Conservation (phyloP, 2,113 vertebrate genomes). For the Sturnira hondurensis region DNA sequence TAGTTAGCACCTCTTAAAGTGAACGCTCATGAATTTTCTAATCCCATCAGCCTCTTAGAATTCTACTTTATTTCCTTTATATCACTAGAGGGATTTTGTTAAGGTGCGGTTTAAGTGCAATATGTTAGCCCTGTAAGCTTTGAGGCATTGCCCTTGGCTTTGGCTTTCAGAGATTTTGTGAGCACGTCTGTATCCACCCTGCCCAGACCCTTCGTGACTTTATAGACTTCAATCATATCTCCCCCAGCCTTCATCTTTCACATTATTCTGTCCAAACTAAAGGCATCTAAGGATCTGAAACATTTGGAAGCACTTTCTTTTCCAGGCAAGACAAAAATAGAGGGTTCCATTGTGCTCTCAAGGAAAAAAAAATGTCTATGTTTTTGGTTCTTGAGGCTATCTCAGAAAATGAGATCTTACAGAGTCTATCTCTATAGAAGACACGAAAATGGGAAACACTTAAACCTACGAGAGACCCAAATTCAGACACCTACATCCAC, state of each 20-base stretch:
- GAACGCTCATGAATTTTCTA: constrained; percentile 6
- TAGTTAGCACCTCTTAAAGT: not conserved
- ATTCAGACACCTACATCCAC: not conserved
- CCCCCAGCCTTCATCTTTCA: constrained; percentile 66
- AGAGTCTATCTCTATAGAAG: constrained; percentile 6
- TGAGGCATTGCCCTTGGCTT: not conserved
- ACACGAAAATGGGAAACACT: not conserved
- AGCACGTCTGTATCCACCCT: constrained; percentile 38
- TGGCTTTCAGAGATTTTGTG: constrained; percentile 26
- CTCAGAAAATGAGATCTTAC: constrained; percentile 41
- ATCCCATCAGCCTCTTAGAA: constrained; percentile 2
- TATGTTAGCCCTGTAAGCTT: constrained; percentile 7
- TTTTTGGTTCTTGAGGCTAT: constrained; percentile 55
- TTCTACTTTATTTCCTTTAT: not conserved
- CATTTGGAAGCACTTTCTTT: constrained; percentile 73
- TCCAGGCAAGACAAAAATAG: constrained; percentile 72
- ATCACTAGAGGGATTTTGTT: constrained; percentile 3
- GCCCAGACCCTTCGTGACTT: constrained; percentile 60
- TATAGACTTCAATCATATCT: constrained; percentile 56
- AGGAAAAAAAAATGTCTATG: constrained; percentile 46
- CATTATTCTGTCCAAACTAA: constrained; percentile 65
- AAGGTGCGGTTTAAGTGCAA: not conserved
- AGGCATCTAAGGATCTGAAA: constrained; percentile 70
- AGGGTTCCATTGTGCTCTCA: constrained; percentile 69
- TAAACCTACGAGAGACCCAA: not conserved